Evolutionary conservation across 2,113 vertebrate species (phyloP), one percentile per base, ranked within the genome.

Genomic region (Salminus brasiliensis): DNA sequence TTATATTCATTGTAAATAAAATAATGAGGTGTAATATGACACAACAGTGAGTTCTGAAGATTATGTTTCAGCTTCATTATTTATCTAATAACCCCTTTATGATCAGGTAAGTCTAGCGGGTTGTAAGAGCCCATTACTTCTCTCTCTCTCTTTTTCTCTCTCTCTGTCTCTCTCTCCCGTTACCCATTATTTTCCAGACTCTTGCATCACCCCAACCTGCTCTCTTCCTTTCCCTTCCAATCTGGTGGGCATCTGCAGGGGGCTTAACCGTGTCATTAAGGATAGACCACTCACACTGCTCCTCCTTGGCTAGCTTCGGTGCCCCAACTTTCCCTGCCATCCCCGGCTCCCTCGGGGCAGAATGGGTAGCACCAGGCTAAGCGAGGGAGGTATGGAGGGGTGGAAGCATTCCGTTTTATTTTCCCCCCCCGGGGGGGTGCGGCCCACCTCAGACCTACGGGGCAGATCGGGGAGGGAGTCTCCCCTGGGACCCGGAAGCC

Each of bases 231-330:
- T 76, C 71, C 57, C 66, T 39, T 69, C 85, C 91, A 93, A 93
- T 90, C 92, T 94, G 93, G 89, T 49, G 71, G 92, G 92, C 92
- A 93, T 92, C 91, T 94, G 92, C 88, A 86, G 87, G 88, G 18
- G 86, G 82, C 67, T 87, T 84, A 63, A 91, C 89, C 90, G 30
- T 92, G 86, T 93, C 85, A 94, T 94, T 94, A 94, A 83, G 75
- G 68, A 85, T 5, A 84, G 87, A 87, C 86, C 89, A 36, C 88
- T 89, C 62, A 10, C 32, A 78, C 63, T 72, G 73, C 36, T 72
- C 82, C 21, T 69, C 81, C 81, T n/a, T 82, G 79, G 83, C 72
- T 79, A 25, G 78, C 78, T 77, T 25, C 67, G 21, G 72, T 32
- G 47, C 81, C 78, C 62, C 74, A 65, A 86, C 83, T 82, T 89